These are phyloP conservation scores for Onychorhynchus coronatus DNA, from an alignment of 2,113 vertebrate species.

Conservation along the genomic window DNA sequence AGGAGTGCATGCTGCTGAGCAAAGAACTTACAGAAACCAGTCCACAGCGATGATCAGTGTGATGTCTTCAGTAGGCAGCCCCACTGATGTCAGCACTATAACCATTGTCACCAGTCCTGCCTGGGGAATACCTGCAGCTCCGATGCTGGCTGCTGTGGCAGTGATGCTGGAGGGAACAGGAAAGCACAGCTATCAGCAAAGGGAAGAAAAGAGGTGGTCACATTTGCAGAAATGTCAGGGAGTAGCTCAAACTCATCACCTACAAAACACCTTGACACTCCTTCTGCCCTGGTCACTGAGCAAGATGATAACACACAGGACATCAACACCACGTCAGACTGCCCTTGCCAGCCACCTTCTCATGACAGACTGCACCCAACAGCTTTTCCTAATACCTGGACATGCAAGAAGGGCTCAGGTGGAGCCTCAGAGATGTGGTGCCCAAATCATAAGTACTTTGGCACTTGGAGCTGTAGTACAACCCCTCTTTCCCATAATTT, in stretches of 20 bases:
- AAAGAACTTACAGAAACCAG: constrained; percentile 94
- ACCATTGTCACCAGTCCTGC: constrained; percentile 98
- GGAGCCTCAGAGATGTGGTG: neutral
- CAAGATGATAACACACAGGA: neutral
- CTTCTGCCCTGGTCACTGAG: neutral
- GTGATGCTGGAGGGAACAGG: constrained; percentile 84
- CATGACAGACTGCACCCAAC: neutral
- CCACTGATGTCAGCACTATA: constrained; percentile 95
- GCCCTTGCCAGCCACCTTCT: neutral
- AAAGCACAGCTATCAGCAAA: neutral
- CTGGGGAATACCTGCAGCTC: constrained; percentile 96
- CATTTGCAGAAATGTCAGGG: neutral
- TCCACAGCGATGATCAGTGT: constrained; percentile 95
- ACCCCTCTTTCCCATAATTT: neutral
- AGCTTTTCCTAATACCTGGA: neutral
- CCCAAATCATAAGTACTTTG: neutral
- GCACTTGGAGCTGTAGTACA: neutral
- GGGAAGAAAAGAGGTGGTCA: neutral
- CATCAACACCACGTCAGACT: neutral
- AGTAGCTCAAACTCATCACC: neutral
- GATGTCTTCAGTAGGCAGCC: constrained; percentile 95
- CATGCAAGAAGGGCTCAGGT: neutral
- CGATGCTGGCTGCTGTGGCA: constrained; percentile 94
- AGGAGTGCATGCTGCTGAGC: neutral
- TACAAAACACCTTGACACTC: neutral